Percentiles rank a stretch among this genome's conserved stretches.
Conservation (phyloP, 2,888 invertebrate species). For the Eupsilia transversa region DNA sequence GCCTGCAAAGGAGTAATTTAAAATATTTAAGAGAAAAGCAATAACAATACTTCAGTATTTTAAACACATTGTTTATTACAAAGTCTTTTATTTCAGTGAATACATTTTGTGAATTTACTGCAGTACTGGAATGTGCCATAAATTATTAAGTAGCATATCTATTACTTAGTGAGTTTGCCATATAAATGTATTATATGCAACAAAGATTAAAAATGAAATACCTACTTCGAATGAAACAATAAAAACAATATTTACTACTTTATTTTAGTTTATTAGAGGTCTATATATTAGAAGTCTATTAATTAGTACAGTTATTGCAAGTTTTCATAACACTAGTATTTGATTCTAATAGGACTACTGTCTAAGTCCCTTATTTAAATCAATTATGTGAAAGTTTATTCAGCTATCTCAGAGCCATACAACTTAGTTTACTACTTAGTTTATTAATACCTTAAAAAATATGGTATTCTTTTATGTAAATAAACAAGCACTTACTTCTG, state of each 20-base stretch:
- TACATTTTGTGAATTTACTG: neutral
- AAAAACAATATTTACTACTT: neutral
- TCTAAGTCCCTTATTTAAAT: conserved; percentile 22
- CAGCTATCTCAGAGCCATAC: conserved; percentile 30
- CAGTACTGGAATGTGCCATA: conserved; percentile 4
- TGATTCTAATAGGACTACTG: conserved; percentile 21
- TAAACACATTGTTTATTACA: conserved; percentile 3
- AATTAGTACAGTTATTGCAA: too few relatives aligned
- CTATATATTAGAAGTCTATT: too few relatives aligned
- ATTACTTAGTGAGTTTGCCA: neutral
- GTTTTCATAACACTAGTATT: conserved; percentile 5
- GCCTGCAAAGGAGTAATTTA: neutral
- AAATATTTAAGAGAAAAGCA: neutral
- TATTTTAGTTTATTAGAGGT: neutral
- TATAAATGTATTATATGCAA: neutral
- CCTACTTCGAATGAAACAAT: neutral
- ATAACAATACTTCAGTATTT: neutral
- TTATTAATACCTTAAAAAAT: conserved; percentile 16
- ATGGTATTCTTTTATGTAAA: conserved; percentile 7
- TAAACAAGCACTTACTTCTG: conserved; percentile 92
- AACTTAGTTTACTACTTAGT: neutral
- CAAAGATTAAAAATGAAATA: neutral
- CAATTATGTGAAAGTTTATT: conserved; percentile 43
- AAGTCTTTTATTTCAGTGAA: neutral
- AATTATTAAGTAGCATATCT: conserved; percentile 8